A percentile compares a stretch with the other conserved stretches of the same genome.
Evolutionary conservation across 2,797 vertebrate species (phyloP).

Genomic region (Scarus forsteni): DNA sequence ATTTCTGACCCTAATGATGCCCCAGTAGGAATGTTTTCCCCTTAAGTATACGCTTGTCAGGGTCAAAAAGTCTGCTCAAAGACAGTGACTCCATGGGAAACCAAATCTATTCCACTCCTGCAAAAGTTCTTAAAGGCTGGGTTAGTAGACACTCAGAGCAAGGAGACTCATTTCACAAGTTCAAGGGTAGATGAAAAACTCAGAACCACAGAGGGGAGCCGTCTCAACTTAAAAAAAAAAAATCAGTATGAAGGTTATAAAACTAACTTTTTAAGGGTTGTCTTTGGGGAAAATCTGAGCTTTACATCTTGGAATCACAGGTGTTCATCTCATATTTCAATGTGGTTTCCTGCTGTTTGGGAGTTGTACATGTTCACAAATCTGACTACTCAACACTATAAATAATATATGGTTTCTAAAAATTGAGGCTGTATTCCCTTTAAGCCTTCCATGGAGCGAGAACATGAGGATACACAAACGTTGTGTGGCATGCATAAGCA

Average conservation of each 20-base stretch:
- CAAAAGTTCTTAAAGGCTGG: conserved; percentile 24
- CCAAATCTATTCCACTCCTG: conserved; percentile 8
- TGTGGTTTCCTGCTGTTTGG: conserved; percentile 25
- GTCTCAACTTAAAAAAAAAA: conserved; percentile 31
- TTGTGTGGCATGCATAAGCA: conserved; percentile 50
- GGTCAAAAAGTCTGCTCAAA: conserved; percentile 14
- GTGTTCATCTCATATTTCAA: conserved; percentile 50
- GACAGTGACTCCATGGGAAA: background rate
- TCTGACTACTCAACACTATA: conserved; percentile 36
- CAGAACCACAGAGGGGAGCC: conserved; percentile 34
- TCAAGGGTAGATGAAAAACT: conserved; percentile 39
- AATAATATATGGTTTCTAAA: conserved; percentile 54
- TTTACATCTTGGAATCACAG: conserved; percentile 39
- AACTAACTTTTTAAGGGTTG: conserved; percentile 39
- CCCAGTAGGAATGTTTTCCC: background rate
- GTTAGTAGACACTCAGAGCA: conserved; percentile 31
- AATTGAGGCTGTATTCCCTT: conserved; percentile 47
- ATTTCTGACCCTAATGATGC: background rate
- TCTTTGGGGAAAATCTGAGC: conserved; percentile 47
- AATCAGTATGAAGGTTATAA: conserved; percentile 36
- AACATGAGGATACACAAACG: conserved; percentile 41
- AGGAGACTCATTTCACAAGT: conserved; percentile 29
- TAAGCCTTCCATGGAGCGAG: conserved; percentile 26
- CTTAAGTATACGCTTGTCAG: conserved; percentile 16
- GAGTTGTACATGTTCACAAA: conserved; percentile 37